These are phyloP conservation scores for Eulemur macaco DNA, from an alignment of 2,113 vertebrate species.

Conservation along the genomic window DNA sequence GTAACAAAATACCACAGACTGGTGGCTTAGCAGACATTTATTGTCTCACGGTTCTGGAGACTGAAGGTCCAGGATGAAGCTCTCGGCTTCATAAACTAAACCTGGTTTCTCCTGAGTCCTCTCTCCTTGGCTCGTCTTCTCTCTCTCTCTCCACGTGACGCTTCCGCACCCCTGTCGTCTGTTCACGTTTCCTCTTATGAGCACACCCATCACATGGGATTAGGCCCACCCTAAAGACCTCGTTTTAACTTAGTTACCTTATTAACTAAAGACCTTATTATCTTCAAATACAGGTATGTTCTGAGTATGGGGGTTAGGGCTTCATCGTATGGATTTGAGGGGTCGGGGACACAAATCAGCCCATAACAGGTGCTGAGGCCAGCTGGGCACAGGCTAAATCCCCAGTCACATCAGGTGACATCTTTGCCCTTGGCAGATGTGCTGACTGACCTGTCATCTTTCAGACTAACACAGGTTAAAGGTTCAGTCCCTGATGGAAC, in stretches of 20 bases:
- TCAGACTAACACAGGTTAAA: not conserved
- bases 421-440: not conserved
- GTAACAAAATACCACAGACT: not conserved
- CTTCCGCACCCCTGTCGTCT: fast-evolving
- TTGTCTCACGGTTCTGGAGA: not conserved
- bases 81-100: too few species aligned
- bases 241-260: not conserved
- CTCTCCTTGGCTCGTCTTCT: not conserved
- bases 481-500: not conserved
- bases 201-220: not conserved
- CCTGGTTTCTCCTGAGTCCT: not conserved
- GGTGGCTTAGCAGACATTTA: not conserved
- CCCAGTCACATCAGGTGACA: not conserved
- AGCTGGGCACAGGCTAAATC: not conserved
- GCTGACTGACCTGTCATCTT: not conserved
- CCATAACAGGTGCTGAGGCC: not conserved
- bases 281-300: not conserved
- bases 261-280: not conserved
- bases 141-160: not conserved
- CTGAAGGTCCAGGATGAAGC: too few species aligned
- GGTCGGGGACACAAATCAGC: not conserved
- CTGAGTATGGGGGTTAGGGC: not conserved
- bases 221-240: not conserved
- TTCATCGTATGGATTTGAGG: not conserved
- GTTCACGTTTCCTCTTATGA: not conserved